Base-by-base conservation (phyloP, 2,797 vertebrate species). In the Paramormyrops hopkinsi region DNA sequence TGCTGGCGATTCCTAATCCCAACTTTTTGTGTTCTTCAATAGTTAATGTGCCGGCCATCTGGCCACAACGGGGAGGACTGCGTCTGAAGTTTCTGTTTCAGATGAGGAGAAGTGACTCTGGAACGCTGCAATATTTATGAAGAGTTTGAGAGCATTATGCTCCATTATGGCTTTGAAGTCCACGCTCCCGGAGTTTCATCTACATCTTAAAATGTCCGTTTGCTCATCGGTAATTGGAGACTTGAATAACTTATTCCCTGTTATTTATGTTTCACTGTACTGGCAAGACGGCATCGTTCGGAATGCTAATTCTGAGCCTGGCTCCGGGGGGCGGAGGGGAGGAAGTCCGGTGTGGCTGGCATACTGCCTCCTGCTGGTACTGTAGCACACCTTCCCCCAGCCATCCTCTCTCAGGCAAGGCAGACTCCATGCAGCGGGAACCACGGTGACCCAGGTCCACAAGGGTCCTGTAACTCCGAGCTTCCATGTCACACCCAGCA, bases 1-100 rank as follows among this genome's bases (percentile, higher is more conserved):
- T 96, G 94, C 94, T 92, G 93, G 93, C 93, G 93, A 93, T 92
- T 89, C 53, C 92, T 93, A 92, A 92, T 94, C 91, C 93, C 92
- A 93, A 95, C 94, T 94, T 94, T 91, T 91, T 93, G 93, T 94
- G 94, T 93, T 94, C 94, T 93, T 96, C 93, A 96, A 96, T 96
- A 95, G 95, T 96, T 96, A 96, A 95, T 96, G 94, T 91, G 93
- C 93, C 91, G 92, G 92, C 94, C 93, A 91, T 93, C 89, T 92
- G 89, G 92, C 92, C 88, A 93, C 95, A 94, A 94, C 94, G 83
- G 87, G 54, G 90, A 92, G 89, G n/a, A 89, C 90, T 89, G 91
- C 93, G 93, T 95, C 92, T 94, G 93, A 95, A 94, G 94, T 95
- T 95, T 95, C 90, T 93, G 88, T 92, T 93, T 91, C 92, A 95